phyloP scores from a whole-genome alignment of 2,113 vertebrate genomes.

The Tonatia bakeri region DNA sequence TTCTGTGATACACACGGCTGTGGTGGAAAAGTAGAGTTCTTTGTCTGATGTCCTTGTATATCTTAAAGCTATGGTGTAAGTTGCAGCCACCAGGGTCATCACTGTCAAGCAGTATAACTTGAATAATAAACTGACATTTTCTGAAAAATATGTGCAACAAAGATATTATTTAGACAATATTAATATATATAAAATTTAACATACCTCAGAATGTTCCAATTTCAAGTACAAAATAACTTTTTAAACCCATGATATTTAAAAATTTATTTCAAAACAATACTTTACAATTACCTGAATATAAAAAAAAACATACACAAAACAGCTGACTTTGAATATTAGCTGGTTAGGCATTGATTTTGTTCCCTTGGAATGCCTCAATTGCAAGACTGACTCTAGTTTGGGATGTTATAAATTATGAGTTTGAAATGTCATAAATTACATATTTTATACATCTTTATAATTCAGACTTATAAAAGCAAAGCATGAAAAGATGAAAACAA shows the following conservation, averaged over 20 bases:
- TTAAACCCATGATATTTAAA: constrained; percentile 20
- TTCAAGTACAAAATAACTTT: constrained; percentile 21
- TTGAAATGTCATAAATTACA: not conserved
- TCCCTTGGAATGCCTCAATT: not conserved
- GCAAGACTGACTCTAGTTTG: not conserved
- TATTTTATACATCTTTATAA: constrained; percentile 11
- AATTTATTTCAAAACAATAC: constrained; percentile 25
- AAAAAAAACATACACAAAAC: not conserved
- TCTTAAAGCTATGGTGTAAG: constrained; percentile 88
- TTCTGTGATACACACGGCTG: constrained; percentile 93
- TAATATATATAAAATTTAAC: not conserved
- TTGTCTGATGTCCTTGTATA: constrained; percentile 88
- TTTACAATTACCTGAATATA: not conserved
- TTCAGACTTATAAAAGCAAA: constrained; percentile 29
- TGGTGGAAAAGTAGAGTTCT: constrained; percentile 93
- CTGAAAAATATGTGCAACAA: constrained; percentile 78
- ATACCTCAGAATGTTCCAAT: not conserved
- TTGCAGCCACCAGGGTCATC: constrained; percentile 97
- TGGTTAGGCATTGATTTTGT: not conserved
- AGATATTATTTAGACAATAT: constrained; percentile 41
- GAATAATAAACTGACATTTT: constrained; percentile 90
- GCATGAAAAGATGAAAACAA: not conserved
- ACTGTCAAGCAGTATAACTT: constrained; percentile 95
- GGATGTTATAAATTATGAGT: not conserved
- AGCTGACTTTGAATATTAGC: not conserved